These are phyloP conservation scores for Eupeodes latifasciatus DNA, from an alignment of 2,888 invertebrate genomes.

Conservation along the genomic window DNA sequence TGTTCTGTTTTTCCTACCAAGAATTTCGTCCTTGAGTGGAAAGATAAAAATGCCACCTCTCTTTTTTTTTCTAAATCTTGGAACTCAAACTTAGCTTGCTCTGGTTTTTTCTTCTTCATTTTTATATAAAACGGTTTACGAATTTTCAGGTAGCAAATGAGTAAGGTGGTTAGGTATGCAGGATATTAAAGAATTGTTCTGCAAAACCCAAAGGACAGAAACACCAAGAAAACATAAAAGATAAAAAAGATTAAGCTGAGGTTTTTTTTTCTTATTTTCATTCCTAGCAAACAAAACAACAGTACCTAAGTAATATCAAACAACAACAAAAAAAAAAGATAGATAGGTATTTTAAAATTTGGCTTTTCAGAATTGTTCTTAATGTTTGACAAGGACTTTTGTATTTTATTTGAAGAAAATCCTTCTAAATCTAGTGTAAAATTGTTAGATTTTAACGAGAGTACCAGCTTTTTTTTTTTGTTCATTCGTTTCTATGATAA, in stretches of 20 bases:
- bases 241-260: slow-evolving; percentile 45
- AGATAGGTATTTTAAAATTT: slow-evolving; percentile 31
- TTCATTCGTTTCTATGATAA: background rate
- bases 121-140: slow-evolving; percentile 21
- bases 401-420: slow-evolving; percentile 42
- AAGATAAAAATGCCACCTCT: slow-evolving; percentile 50
- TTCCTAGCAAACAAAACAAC: background rate
- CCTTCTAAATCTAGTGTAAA: slow-evolving; percentile 55
- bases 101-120: background rate
- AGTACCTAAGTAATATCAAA: too few relatives aligned
- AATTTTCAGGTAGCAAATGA: slow-evolving; percentile 13
- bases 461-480: background rate
- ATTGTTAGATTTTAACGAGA: slow-evolving; percentile 36
- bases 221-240: background rate
- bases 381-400: slow-evolving; percentile 48
- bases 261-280: background rate
- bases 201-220: background rate
- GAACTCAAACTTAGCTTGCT: background rate
- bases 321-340: background rate
- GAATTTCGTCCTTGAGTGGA: slow-evolving; percentile 29
- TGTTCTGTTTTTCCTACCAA: background rate
- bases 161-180: slow-evolving; percentile 43
- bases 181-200: slow-evolving; percentile 63
- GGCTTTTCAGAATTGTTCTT: slow-evolving; percentile 48
- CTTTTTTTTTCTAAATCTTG: slow-evolving; percentile 11